These are phyloP conservation scores for Apis laboriosa DNA, from an alignment of 1,140 invertebrate species.

Conservation along the genomic window DNA sequence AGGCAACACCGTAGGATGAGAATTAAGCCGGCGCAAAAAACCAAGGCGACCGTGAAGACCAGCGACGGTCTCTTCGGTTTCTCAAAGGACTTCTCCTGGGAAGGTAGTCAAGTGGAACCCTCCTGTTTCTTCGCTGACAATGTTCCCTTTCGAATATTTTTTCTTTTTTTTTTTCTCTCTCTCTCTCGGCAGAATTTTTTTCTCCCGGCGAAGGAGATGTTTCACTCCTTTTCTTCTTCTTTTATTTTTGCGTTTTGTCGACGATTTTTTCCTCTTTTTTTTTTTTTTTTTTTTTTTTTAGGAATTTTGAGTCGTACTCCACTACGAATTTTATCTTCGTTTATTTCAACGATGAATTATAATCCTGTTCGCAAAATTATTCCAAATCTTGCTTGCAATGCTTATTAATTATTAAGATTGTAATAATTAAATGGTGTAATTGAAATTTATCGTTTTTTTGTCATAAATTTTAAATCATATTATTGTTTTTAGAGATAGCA, in stretches of 20 bases:
- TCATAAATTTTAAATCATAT: no score
- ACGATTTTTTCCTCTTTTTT: background rate
- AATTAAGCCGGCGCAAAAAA: slow-evolving; percentile 54
- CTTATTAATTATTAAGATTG: no score
- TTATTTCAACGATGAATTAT: no score
- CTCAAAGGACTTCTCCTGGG: slow-evolving; percentile 49
- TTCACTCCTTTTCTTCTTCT: background rate
- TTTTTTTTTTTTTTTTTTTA: no score
- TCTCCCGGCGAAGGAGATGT: background rate
- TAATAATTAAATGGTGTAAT: no score
- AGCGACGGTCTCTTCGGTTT: slow-evolving; percentile 26
- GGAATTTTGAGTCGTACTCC: no score
- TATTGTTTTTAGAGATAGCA: background rate
- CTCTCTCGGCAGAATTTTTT: background rate
- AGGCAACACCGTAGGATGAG: slow-evolving; percentile 17
- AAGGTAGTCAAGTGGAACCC: slow-evolving; percentile 50
- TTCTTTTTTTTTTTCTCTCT: background rate
- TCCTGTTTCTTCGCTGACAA: slow-evolving; percentile 29
- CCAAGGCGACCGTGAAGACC: slow-evolving; percentile 8
- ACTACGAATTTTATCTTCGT: no score
- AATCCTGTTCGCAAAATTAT: no score
- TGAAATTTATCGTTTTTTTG: no score
- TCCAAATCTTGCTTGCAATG: no score
- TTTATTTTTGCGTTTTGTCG: background rate
- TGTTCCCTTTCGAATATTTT: slow-evolving; percentile 36